These are phyloP conservation scores for Meandrusa payeni DNA, from an alignment of 2,888 invertebrate species.

Conservation along the genomic window DNA sequence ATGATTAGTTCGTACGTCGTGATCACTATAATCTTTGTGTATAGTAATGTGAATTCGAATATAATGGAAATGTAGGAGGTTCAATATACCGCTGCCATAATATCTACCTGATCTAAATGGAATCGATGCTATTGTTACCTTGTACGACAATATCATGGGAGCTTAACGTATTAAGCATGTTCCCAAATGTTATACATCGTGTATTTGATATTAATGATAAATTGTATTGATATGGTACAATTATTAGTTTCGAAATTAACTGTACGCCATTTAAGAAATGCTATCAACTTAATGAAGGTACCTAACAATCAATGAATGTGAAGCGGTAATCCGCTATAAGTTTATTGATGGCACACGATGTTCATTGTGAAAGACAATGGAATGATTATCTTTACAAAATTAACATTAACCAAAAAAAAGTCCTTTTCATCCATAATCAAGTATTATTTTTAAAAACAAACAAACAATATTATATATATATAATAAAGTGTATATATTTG, in stretches of 20 bases:
- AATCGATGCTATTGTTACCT: conserved; percentile 18
- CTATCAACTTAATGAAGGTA: no score
- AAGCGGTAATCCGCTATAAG: no score
- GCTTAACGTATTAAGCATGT: conserved; percentile 9
- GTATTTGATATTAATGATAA: background rate
- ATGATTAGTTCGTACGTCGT: conserved; percentile 2
- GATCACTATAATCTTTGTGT: conserved; percentile 8
- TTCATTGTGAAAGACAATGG: no score
- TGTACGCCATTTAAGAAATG: no score
- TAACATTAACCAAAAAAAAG: no score
- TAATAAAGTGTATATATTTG: no score
- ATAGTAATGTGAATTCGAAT: conserved; percentile 2
- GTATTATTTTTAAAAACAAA: no score
- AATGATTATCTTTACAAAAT: no score
- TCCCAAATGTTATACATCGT: background rate
- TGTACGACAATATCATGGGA: conserved; percentile 7
- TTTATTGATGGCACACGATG: no score
- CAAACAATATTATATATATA: no score
- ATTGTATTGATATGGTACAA: background rate
- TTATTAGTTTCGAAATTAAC: background rate
- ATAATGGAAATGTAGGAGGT: conserved; percentile 14
- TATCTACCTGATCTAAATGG: conserved; percentile 12
- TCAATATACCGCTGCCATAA: conserved; percentile 1
- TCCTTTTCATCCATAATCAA: no score
- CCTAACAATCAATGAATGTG: no score